These are phyloP conservation scores for Pyrocoelia pectoralis DNA, from an alignment of 2,888 invertebrate species.

Conservation along the genomic window DNA sequence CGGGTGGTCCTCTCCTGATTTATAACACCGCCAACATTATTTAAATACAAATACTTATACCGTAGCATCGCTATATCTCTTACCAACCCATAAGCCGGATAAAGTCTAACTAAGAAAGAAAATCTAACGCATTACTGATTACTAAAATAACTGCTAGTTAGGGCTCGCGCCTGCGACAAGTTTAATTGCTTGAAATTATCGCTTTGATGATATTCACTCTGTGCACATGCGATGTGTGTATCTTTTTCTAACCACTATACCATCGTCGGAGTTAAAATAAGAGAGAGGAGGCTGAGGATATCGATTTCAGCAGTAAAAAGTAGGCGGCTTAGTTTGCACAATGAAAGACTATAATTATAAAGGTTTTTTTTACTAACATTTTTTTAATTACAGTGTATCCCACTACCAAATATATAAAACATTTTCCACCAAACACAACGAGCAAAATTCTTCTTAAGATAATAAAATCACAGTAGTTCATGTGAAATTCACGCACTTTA, in stretches of 20 bases:
- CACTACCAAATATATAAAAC: background rate
- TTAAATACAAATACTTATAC: constrained; percentile 55
- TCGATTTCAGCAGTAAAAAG: constrained; percentile 19
- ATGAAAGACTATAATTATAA: constrained; percentile 28
- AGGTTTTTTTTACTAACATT: constrained; percentile 19
- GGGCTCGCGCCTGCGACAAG: constrained; percentile 47
- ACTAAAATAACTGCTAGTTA: constrained; percentile 43
- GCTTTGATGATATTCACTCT: constrained; percentile 39
- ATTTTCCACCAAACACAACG: background rate
- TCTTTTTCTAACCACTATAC: constrained; percentile 4
- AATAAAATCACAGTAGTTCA: constrained; percentile 10
- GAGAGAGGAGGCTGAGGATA: constrained; percentile 13
- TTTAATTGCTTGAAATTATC: constrained; percentile 49
- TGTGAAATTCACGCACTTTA: constrained; percentile 16
- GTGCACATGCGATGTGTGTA: constrained; percentile 10
- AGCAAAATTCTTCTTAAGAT: constrained; percentile 13
- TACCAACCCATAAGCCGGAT: background rate
- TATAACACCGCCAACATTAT: constrained; percentile 58
- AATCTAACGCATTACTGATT: constrained; percentile 22
- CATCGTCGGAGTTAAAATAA: constrained; percentile 3
- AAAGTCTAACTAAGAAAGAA: constrained; percentile 36
- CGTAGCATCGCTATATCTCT: constrained; percentile 37
- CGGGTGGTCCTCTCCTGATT: constrained; percentile 59
- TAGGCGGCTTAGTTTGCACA: constrained; percentile 13
- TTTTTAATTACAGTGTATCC: constrained; percentile 18